Evolutionary conservation across 1,140 invertebrate species (phyloP), one percentile per base, ranked within the genome.

Genomic region (Telenomus remus): DNA sequence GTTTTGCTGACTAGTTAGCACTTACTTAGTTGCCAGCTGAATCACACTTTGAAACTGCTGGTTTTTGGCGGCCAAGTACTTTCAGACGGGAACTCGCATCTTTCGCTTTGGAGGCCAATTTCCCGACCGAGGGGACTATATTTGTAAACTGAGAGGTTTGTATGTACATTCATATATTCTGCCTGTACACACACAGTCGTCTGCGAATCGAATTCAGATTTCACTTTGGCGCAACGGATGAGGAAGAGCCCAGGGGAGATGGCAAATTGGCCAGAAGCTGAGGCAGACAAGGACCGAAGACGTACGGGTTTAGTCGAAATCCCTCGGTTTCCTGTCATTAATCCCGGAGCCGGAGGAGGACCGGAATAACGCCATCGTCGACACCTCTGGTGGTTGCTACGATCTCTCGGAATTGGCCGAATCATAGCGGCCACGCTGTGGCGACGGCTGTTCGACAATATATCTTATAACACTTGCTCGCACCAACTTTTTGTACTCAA

Each of bases 321-420:
- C 57, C 60, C 42, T 34, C 19, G 50, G 64, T 60, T 65, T 63
- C 39, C 43, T 13, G 44, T 69, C 56, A 78, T 78, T 71, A 79
- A 79, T 79, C 71, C 63, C 44, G 33, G 50, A 48, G 48, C 51
- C 49, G 35, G 27, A 9, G 51, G 61, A 74, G 61, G 43, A 39
- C 34, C 42, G 9, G 53, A 59, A 70, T 66, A 61, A 60, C 44
- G 69, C 42, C 27, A 48, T 57, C 16, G 10, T 56, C 33, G 54
- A 64, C 56, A 43, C 60, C 63, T 53, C 49, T 19, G 43, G 42
- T 50, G 64, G 61, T 68, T 60, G 60, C 27, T 73, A 63, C 44
- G 66, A 63, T 79, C 61, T 35, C 13, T 34, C 35, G 44, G 50
- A 79, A 79, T 79, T 69, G 49, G 42, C 44, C 68, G 47, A 79